Evolutionary conservation across 2,113 vertebrate species (phyloP).

Genomic region (Xenopus laevis): DNA sequence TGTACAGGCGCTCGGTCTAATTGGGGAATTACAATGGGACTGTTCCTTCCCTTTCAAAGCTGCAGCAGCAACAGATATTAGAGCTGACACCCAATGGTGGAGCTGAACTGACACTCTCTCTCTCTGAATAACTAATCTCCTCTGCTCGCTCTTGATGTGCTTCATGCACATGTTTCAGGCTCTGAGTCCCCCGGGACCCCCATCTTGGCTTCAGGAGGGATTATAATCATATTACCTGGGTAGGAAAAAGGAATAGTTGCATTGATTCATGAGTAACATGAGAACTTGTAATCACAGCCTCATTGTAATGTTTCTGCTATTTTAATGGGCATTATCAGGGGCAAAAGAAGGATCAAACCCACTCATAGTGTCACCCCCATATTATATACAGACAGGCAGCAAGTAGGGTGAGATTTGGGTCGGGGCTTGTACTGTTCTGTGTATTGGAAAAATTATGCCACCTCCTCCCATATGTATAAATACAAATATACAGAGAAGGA

Average conservation of each 20-base stretch:
- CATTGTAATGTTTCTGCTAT: too few species aligned
- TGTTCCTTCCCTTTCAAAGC: constrained; percentile 27
- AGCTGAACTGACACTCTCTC: constrained; percentile 1
- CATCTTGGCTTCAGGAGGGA: constrained; percentile 17
- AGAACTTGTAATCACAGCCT: too few species aligned
- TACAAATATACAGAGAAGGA: too few species aligned
- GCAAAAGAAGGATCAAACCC: too few species aligned
- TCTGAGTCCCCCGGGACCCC: constrained; percentile 30
- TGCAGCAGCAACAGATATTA: constrained; percentile 24
- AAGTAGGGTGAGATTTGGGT: too few species aligned
- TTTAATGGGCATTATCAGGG: too few species aligned
- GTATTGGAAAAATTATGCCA: too few species aligned
- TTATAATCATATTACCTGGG: constrained; percentile 24
- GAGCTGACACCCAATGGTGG: constrained; percentile 18
- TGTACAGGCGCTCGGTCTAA: neutral
- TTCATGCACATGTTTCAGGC: constrained; percentile 6
- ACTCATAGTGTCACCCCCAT: too few species aligned
- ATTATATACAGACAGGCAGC: too few species aligned
- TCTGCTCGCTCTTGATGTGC: constrained; percentile 27
- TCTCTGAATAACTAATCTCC: neutral
- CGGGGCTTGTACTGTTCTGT: too few species aligned
- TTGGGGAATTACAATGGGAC: constrained; percentile 36
- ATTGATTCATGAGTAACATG: too few species aligned
- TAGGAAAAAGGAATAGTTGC: neutral
- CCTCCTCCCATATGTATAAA: too few species aligned